Evolutionary conservation across 2,888 invertebrate genomes (phyloP).

Genomic region (Rotaria sp.): DNA sequence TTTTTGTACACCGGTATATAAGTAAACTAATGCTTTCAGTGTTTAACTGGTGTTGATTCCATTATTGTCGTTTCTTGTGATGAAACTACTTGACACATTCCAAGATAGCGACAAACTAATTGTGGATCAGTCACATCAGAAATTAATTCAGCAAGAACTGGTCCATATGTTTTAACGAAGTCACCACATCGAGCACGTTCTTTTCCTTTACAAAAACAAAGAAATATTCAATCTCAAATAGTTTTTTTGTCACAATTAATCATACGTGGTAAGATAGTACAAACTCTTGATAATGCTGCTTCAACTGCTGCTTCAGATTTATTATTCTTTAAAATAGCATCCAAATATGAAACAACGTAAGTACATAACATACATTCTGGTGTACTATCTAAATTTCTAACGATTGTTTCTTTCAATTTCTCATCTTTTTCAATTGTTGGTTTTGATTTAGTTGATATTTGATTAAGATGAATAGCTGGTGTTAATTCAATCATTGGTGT

Average conservation of each 20-base stretch:
- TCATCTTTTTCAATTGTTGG: too few species aligned
- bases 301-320: slow-evolving; percentile 12
- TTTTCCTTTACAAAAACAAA: not conserved
- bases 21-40: too few species aligned
- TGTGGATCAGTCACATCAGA: not conserved
- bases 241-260: not conserved
- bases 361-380: slow-evolving; percentile 1
- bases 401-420: not conserved
- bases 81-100: not conserved
- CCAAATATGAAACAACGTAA: slow-evolving; percentile 3
- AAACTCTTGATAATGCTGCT: not conserved
- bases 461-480: not conserved
- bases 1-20: too few species aligned
- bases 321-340: not conserved
- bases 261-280: not conserved
- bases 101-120: not conserved
- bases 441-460: not conserved
- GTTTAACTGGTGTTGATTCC: too few species aligned
- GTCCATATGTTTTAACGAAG: slow-evolving; percentile 10
- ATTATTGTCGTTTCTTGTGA: not conserved
- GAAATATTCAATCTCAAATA: too few species aligned
- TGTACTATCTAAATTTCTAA: not conserved
- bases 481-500: not conserved
- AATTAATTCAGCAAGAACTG: not conserved
- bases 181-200: not conserved